These are phyloP conservation scores for Caerostris darwini DNA, from an alignment of 1,140 invertebrate genomes.

Conservation along the genomic window DNA sequence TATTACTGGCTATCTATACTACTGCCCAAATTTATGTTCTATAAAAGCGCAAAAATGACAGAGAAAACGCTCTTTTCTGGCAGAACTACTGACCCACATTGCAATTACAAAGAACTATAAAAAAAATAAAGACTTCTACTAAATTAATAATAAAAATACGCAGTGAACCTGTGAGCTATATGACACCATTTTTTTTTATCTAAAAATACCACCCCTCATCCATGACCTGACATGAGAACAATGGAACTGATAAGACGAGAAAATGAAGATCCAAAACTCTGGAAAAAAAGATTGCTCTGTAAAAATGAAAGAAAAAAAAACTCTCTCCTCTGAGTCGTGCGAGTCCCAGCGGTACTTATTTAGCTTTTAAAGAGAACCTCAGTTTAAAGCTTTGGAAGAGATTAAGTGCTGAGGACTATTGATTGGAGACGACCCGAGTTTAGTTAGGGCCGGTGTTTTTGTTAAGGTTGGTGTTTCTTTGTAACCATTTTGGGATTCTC, in stretches of 20 bases:
- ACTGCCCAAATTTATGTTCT: not conserved
- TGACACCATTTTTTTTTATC: not conserved
- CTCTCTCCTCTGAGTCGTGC: not conserved
- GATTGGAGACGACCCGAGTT: not conserved
- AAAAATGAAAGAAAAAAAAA: not conserved
- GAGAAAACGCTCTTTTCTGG: not conserved
- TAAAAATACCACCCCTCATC: not conserved
- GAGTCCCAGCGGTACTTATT: not conserved
- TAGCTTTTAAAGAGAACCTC: not conserved
- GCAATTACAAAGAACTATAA: not conserved
- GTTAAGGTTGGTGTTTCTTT: not conserved
- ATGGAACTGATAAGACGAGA: constrained; percentile 14
- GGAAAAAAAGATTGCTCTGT: not conserved
- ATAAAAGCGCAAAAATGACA: not conserved
- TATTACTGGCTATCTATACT: not conserved
- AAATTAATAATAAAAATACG: not conserved
- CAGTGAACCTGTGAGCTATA: not conserved
- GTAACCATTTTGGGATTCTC: too few relatives aligned
- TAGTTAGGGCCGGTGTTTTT: not conserved
- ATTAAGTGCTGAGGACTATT: not conserved
- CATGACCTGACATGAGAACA: not conserved
- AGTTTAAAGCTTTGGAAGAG: not conserved
- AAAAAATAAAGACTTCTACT: not conserved
- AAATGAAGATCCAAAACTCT: constrained; percentile 4
- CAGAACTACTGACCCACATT: not conserved